Conservation (phyloP, 1,140 invertebrate genomes). For the Polypedilum vanderplanki region DNA sequence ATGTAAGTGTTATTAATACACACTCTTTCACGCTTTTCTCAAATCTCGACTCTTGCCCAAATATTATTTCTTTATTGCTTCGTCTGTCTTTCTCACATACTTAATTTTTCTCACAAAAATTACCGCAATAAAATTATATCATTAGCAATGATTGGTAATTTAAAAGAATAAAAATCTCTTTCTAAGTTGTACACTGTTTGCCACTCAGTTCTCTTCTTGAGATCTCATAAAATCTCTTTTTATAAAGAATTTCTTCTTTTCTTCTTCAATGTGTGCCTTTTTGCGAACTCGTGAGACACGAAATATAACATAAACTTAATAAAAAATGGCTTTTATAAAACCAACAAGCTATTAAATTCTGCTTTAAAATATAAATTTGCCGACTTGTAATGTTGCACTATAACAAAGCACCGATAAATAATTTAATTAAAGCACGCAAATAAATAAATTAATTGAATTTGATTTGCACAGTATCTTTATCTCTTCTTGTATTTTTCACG, state of each 20-base stretch:
- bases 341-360: conserved; percentile 1
- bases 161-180: background rate
- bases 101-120: too few species aligned
- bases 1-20: background rate
- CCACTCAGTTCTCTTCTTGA: background rate
- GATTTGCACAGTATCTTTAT: conserved; percentile 25
- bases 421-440: conserved; percentile 28
- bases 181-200: background rate
- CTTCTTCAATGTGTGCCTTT: conserved; percentile 9
- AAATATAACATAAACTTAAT: conserved; percentile 28
- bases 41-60: background rate
- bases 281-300: conserved; percentile 12
- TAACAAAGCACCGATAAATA: conserved; percentile 23
- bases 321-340: conserved; percentile 27
- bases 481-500: conserved; percentile 23
- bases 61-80: too few species aligned
- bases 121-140: too few species aligned
- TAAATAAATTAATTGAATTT: conserved; percentile 23
- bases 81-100: too few species aligned
- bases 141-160: too few species aligned
- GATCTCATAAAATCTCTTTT: conserved; percentile 3
- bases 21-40: background rate
- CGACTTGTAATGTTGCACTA: conserved; percentile 1
- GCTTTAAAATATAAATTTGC: background rate
- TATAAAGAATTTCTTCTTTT: conserved; percentile 21